phyloP scores from a whole-genome alignment of 2,797 vertebrate genomes.

The Sparus aurata region DNA sequence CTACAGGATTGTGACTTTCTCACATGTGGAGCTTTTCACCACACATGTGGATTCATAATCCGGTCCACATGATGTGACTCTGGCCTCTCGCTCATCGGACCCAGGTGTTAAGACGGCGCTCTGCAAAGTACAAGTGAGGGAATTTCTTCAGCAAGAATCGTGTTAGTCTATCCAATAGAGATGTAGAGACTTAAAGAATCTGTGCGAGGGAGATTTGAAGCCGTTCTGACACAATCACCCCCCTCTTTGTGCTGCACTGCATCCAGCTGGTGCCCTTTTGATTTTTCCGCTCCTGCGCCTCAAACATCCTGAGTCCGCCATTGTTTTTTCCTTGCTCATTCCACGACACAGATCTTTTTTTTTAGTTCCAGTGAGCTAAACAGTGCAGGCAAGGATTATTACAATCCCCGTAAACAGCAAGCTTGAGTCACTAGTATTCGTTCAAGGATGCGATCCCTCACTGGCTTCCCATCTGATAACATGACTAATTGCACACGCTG shows the following conservation, averaged over 20 bases:
- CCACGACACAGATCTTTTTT: not conserved
- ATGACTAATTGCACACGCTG: not conserved
- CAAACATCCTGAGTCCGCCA: too few species aligned
- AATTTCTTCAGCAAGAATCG: not conserved
- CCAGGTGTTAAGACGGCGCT: not conserved
- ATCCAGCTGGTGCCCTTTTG: too few species aligned
- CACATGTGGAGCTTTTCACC: not conserved
- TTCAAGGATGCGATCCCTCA: constrained; percentile 18
- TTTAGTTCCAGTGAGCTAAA: not conserved
- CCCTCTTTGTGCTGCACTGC: too few species aligned
- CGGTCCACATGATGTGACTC: not conserved
- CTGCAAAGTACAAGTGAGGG: not conserved
- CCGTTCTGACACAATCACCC: not conserved
- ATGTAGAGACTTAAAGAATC: not conserved
- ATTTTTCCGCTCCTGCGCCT: too few species aligned
- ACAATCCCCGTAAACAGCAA: not conserved
- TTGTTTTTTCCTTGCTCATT: too few species aligned
- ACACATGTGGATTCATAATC: not conserved
- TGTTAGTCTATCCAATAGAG: not conserved
- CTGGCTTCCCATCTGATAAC: constrained; percentile 11
- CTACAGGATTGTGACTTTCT: not conserved
- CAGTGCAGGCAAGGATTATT: not conserved
- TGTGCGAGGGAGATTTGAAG: too few species aligned
- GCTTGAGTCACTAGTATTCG: constrained; percentile 8
- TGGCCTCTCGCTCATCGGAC: not conserved